Conservation (phyloP, 2,113 vertebrate species). For the Accipiter virgatus region DNA sequence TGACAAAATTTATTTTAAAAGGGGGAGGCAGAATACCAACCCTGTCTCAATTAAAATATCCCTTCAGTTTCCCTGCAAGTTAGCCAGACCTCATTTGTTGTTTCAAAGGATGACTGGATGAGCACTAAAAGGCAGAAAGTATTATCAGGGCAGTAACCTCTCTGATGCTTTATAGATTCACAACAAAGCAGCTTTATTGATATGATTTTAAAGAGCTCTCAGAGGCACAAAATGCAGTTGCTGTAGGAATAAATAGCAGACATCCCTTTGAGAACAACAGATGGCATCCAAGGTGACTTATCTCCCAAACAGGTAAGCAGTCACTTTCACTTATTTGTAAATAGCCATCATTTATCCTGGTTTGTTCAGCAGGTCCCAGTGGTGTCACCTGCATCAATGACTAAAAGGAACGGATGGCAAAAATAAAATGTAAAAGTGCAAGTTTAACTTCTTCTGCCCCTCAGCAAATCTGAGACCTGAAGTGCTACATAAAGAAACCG, state of each 20-base stretch:
- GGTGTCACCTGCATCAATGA: slow-evolving; percentile 53
- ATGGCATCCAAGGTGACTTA: slow-evolving; percentile 79
- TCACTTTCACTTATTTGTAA: slow-evolving; percentile 68
- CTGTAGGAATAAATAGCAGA: slow-evolving; percentile 72
- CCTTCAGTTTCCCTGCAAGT: slow-evolving; percentile 22
- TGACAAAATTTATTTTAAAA: background rate
- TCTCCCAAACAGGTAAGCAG: slow-evolving; percentile 60
- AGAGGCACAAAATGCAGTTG: slow-evolving; percentile 61
- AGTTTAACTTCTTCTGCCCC: slow-evolving; percentile 62
- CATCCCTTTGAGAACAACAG: slow-evolving; percentile 74
- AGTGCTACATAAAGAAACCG: slow-evolving; percentile 37
- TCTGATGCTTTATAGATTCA: slow-evolving; percentile 62
- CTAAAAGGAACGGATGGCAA: slow-evolving; percentile 30
- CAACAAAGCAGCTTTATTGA: slow-evolving; percentile 72
- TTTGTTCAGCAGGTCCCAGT: slow-evolving; percentile 53
- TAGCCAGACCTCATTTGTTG: slow-evolving; percentile 6
- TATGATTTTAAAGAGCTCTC: slow-evolving; percentile 73
- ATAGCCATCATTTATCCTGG: slow-evolving; percentile 71
- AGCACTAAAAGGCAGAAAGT: slow-evolving; percentile 45
- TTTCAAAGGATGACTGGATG: slow-evolving; percentile 28
- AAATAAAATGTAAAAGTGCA: slow-evolving; percentile 61
- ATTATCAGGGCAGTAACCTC: slow-evolving; percentile 48
- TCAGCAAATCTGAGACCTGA: slow-evolving; percentile 52
- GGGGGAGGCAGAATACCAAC: background rate
- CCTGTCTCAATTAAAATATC: slow-evolving; percentile 19